Percentiles rank a stretch among this genome's conserved stretches.
Conservation (phyloP, 2,888 invertebrate genomes). For the Globia sparganii region DNA sequence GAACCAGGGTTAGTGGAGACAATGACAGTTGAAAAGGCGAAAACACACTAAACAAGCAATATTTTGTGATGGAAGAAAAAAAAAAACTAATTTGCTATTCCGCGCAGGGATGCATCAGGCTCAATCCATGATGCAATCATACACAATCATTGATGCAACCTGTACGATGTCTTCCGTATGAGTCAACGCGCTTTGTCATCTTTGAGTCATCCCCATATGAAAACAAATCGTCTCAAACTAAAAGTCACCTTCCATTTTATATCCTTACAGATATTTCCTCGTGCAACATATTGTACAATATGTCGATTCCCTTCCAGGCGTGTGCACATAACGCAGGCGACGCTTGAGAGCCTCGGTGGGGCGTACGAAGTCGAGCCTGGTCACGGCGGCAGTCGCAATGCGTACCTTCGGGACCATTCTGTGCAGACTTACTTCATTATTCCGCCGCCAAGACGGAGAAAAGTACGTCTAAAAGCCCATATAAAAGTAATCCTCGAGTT, state of each 20-base stretch:
- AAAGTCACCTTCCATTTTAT: background rate
- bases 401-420: conserved; percentile 95
- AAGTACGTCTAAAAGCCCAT: conserved; percentile 88
- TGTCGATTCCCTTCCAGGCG: conserved; percentile 89
- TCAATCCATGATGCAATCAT: background rate
- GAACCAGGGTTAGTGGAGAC: conserved; percentile 93
- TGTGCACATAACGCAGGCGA: conserved; percentile 96
- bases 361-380: conserved; percentile 98
- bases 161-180: conserved; percentile 18
- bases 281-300: conserved; percentile 18
- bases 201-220: conserved; percentile 12
- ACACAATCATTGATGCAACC: conserved; percentile 17
- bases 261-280: background rate
- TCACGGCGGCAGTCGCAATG: conserved; percentile 95
- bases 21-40: background rate
- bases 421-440: conserved; percentile 97
- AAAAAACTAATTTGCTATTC: background rate
- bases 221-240: background rate
- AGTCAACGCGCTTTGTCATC: conserved; percentile 15
- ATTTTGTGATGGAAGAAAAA: background rate
- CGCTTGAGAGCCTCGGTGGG: conserved; percentile 95
- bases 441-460: conserved; percentile 95
- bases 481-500: conserved; percentile 45
- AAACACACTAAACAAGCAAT: background rate
- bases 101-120: background rate